Evolutionary conservation across 2,113 vertebrate genomes (phyloP).

Genomic region (Strigops habroptila): DNA sequence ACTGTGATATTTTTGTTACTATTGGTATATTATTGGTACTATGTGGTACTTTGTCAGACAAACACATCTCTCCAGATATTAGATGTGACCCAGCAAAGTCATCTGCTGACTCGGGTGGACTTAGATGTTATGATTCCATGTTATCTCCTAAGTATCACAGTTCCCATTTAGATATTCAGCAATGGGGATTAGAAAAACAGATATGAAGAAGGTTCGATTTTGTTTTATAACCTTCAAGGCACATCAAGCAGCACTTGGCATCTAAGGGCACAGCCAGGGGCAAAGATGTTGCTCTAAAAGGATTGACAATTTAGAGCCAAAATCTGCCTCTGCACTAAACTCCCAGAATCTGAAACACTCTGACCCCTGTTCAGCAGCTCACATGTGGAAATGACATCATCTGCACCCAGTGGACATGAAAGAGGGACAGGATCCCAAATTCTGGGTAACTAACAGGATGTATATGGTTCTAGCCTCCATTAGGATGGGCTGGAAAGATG

Average conservation of each 20-base stretch:
- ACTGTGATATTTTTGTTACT: background rate
- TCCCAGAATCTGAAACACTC: background rate
- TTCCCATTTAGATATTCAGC: background rate
- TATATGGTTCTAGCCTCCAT: conserved; percentile 32
- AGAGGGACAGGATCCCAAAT: background rate
- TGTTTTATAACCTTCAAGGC: background rate
- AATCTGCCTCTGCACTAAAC: background rate
- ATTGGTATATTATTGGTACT: background rate
- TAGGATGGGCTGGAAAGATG: conserved; percentile 1
- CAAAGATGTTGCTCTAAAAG: background rate
- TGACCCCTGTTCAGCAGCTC: background rate
- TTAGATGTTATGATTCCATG: background rate
- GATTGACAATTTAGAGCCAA: background rate
- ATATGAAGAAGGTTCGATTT: background rate
- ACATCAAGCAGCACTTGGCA: background rate
- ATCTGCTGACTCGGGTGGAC: background rate
- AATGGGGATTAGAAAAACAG: background rate
- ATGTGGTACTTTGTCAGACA: background rate
- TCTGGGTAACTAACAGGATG: conserved; percentile 61
- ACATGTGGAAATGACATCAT: conserved; percentile 52
- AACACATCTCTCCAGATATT: background rate
- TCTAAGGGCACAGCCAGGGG: background rate
- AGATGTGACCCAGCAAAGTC: background rate
- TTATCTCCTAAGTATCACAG: background rate
- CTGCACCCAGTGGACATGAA: conserved; percentile 58